Evolutionary conservation across 2,888 invertebrate species (phyloP), one percentile per base, ranked within the genome.

Genomic region (Copidosoma aretas): DNA sequence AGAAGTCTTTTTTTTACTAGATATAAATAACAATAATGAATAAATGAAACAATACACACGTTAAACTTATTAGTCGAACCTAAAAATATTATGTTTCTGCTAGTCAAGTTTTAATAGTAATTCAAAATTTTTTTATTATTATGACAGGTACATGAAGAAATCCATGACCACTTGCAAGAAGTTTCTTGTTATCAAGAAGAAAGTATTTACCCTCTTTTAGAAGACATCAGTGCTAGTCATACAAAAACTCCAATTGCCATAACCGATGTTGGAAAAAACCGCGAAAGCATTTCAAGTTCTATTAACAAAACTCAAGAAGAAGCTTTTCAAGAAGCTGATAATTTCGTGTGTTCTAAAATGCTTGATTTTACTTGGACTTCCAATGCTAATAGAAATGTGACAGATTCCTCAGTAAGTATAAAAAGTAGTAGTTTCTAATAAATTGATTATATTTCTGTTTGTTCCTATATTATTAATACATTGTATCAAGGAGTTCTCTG

Each of bases 291-390:
- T 63, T 75, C 76, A 62, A 58, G 56, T 39, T 58, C 56, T 10
- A 68, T 67, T 54, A 58, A 60, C 17, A 67, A 58, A 54, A 67
- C 14, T 49, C 66, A 64, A 67, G 87, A 86, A 64, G 87, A 86
- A 76, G 86, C 86, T 76, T 91, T 92, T 75, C 89, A 91, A 68
- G 92, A 92, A 85, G 92, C 92, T n/a, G 91, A 92, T 79, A 91
- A 90, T 78, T 91, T 91, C 78, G 91, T 92, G 66, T 84, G 92
- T 74, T 81, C 81, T 0, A 83, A 82, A 74, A 82, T 83, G 82
- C 71, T 82, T 53, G 83, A 82, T 61, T 81, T 82, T 67, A 81
- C 78, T 61, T 83, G 82, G 83, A 25, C 66, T 10, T 56, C 62
- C 15, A 60, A 54, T 63, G n/a, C 41, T 32, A 65, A 15, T 24